These are phyloP conservation scores for Rattus norvegicus DNA, from an alignment of 2,113 vertebrate species.

Conservation along the genomic window DNA sequence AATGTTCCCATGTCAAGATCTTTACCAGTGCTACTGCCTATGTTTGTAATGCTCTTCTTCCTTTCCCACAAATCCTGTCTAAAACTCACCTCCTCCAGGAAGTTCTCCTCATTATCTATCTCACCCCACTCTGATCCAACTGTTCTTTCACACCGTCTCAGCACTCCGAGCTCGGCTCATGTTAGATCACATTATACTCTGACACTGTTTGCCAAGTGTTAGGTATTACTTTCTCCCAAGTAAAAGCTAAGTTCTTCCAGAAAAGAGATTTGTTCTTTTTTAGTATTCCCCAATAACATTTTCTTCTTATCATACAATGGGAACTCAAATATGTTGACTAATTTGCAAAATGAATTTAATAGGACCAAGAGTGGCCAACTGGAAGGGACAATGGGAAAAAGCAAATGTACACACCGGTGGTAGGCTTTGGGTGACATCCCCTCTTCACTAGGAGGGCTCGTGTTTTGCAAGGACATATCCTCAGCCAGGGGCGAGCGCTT, in stretches of 20 bases:
- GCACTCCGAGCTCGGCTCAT: constrained; percentile 43
- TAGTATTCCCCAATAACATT: constrained; percentile 72
- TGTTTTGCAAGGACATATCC: constrained; percentile 90
- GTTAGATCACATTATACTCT: constrained; percentile 59
- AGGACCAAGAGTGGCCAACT: constrained; percentile 81
- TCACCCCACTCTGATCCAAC: constrained; percentile 69
- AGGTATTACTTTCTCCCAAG: constrained; percentile 59
- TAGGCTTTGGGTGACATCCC: constrained; percentile 88
- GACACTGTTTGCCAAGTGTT: constrained; percentile 68
- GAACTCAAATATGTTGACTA: constrained; percentile 74
- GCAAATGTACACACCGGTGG: constrained; percentile 87
- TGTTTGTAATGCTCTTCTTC: constrained; percentile 45
- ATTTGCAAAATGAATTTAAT: constrained; percentile 79
- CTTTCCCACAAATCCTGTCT: constrained; percentile 61
- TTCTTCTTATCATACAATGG: constrained; percentile 69
- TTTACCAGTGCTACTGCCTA: constrained; percentile 53
- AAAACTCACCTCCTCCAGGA: constrained; percentile 79
- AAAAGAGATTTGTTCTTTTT: constrained; percentile 67
- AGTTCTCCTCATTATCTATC: constrained; percentile 66
- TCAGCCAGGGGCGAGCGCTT: constrained; percentile 87
- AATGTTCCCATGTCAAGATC: constrained; percentile 57
- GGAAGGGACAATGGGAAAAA: constrained; percentile 85
- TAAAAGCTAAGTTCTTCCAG: constrained; percentile 62
- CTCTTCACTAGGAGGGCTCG: constrained; percentile 88
- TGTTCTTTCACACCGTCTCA: constrained; percentile 59